Evolutionary conservation across 1,140 invertebrate genomes (phyloP).

Genomic region (Acyrthosiphon pisum): DNA sequence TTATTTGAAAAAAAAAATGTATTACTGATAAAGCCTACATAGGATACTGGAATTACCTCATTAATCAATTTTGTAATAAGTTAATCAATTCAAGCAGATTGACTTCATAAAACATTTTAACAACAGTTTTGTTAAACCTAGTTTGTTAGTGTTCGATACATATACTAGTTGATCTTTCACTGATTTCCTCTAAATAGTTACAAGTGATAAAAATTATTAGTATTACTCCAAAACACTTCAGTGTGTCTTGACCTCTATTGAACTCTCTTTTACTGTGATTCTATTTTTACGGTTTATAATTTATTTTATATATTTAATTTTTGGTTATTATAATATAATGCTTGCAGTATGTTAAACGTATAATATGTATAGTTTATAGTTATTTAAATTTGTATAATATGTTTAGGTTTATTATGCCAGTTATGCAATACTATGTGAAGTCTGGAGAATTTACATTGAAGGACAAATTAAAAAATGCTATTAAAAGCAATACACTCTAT

Average conservation of each 20-base stretch:
- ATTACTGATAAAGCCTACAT: background rate
- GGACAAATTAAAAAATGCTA: conserved; percentile 93
- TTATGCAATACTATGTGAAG: conserved; percentile 99
- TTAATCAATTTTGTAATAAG: background rate
- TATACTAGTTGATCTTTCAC: background rate
- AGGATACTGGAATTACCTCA: background rate
- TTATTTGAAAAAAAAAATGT: background rate
- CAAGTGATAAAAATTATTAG: background rate
- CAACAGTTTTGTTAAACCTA: background rate
- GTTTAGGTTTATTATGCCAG: conserved; percentile 88
- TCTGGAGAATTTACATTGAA: conserved; percentile 96
- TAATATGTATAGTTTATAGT: background rate
- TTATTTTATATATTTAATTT: background rate
- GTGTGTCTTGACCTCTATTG: too few relatives aligned
- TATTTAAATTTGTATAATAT: background rate
- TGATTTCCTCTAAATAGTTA: background rate
- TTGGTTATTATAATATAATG: background rate
- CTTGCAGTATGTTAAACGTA: background rate
- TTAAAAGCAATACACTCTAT: conserved; percentile 97
- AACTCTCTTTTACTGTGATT: background rate
- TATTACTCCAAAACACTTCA: background rate
- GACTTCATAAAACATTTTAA: background rate
- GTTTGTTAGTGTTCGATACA: background rate
- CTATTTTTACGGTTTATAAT: background rate
- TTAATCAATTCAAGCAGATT: background rate